Evolutionary conservation across 2,113 vertebrate genomes (phyloP), one percentile per base, ranked within the genome.

Genomic region (Anser brachyrhynchus): DNA sequence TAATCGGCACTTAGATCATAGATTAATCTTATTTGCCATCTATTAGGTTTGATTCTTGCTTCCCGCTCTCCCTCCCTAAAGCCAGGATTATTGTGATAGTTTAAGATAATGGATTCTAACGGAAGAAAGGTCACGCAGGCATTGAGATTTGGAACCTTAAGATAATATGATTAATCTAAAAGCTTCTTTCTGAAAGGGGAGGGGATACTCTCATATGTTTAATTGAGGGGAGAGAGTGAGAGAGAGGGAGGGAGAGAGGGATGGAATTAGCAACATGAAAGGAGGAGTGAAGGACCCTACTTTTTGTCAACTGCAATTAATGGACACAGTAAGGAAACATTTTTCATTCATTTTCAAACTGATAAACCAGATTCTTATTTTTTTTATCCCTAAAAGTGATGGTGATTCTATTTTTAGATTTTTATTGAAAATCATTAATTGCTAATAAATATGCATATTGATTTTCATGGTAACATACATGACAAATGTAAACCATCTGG

Each of bases 121-220:
- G 98, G 99, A 99, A 98, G 98, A 98, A 99, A 99, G 99, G 99
- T 99, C 99, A 99, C 84, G 94, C 98, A 98, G 98, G 98, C 98
- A 98, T 98, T 97, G 98, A 99, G 99, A 99, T 99, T 99, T 98
- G 98, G 98, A 99, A 99, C 98, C 99, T 98, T 98, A 99, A 99
- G 99, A 99, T 99, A 99, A 99, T 99, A 99, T 99, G 99, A 99
- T 99, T 99, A 99, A 99, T 99, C 99, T 99, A 99, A 99, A 99
- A 99, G 99, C 99, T 98, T 99, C 99, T 99, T 99, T 99, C 98
- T 96, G 97, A 97, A 98, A 98, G 97, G 98, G 98, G 98, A 98
- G 98, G 99, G 98, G 98, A 96, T 95, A 98, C 98, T 99, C 98
- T 99, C 99, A 99, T 98, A 98, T 73, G 96, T 98, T 98, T 99